A percentile compares a stretch with the other conserved stretches of the same genome.
Evolutionary conservation across 2,797 vertebrate species (phyloP).

Genomic region (Lithobates sylvaticus): DNA sequence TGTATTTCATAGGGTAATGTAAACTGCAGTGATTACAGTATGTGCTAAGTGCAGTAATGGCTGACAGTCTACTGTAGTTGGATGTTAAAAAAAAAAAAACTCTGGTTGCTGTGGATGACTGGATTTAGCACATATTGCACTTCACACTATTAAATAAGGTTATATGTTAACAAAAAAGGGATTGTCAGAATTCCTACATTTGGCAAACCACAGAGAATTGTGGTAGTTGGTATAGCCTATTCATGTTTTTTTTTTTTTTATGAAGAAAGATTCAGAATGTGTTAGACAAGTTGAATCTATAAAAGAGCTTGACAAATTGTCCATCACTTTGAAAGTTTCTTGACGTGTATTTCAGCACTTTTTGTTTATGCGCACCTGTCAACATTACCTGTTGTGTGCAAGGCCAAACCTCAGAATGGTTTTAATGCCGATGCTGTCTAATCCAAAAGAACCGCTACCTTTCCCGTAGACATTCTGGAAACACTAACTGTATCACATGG

Average conservation of each 20-base stretch:
- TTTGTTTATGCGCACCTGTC: neutral
- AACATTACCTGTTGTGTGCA: neutral
- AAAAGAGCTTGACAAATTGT: too few species aligned
- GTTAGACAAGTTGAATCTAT: too few species aligned
- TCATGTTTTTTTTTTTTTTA: neutral
- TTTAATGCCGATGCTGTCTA: neutral
- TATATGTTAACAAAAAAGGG: too few species aligned
- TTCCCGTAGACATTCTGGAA: too few species aligned
- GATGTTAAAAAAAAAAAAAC: too few species aligned
- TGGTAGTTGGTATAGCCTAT: neutral
- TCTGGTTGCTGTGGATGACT: too few species aligned
- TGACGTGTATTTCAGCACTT: neutral
- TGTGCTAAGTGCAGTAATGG: neutral
- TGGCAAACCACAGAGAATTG: neutral
- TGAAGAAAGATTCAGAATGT: neutral
- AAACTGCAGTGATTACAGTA: neutral
- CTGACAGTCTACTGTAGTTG: too few species aligned
- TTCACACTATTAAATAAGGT: too few species aligned
- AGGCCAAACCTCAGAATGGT: neutral
- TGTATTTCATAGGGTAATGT: neutral
- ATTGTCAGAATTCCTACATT: too few species aligned
- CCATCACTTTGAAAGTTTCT: too few species aligned
- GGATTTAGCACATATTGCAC: too few species aligned
- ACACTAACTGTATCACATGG: too few species aligned
- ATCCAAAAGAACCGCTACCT: neutral